Percentiles rank a stretch among this genome's conserved stretches.
These are phyloP conservation scores for Lycophotia porphyrea DNA, from an alignment of 2,888 invertebrate genomes.

Conservation along the genomic window DNA sequence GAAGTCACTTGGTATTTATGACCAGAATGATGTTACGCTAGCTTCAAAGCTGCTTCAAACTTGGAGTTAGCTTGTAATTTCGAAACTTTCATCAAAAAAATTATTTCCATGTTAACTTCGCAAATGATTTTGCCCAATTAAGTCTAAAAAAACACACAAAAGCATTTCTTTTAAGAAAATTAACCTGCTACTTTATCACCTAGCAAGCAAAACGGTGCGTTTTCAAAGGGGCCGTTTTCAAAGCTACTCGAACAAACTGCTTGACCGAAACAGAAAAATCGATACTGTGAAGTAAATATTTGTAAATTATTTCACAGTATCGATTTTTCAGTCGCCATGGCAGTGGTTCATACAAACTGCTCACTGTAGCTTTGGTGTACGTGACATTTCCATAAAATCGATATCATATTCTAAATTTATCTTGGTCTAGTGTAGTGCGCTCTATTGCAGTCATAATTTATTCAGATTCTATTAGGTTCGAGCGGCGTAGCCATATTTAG, in stretches of 20 bases:
- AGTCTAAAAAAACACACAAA: neutral
- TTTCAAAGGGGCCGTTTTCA: neutral
- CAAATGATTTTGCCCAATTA: neutral
- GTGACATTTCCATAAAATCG: constrained; percentile 21
- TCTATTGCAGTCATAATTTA: constrained; percentile 23
- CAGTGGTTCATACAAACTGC: neutral
- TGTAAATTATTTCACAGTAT: too few species aligned
- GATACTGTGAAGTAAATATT: neutral
- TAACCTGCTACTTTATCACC: neutral
- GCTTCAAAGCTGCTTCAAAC: neutral
- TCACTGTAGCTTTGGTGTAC: constrained; percentile 8
- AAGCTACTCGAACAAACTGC: constrained; percentile 6
- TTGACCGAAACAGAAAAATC: neutral
- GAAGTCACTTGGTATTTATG: neutral
- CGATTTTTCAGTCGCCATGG: neutral
- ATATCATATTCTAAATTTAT: constrained; percentile 13
- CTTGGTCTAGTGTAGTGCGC: neutral
- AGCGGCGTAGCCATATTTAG: constrained; percentile 2
- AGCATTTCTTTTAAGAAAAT: neutral
- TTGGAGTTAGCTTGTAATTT: neutral
- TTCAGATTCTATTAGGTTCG: constrained; percentile 13
- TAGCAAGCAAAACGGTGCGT: neutral
- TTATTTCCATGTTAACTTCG: constrained; percentile 1
- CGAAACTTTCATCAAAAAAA: neutral
- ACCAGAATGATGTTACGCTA: neutral